Evolutionary conservation across 2,113 vertebrate species (phyloP).

Genomic region (Miniopterus natalensis): DNA sequence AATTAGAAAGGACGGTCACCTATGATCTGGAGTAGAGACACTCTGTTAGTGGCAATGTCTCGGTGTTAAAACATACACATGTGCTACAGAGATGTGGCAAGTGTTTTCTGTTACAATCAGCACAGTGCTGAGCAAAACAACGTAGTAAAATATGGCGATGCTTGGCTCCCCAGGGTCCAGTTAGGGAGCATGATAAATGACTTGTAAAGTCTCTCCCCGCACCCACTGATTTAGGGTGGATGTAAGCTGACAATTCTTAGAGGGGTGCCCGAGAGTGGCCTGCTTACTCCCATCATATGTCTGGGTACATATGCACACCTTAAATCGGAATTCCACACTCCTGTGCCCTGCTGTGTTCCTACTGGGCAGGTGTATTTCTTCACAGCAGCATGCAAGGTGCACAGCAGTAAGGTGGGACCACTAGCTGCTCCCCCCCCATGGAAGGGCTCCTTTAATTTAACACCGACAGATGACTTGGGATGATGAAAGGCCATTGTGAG

Average conservation of each 20-base stretch:
- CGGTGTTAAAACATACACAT: background rate
- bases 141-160: background rate
- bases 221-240: constrained; percentile 33
- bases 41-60: background rate
- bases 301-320: constrained; percentile 55
- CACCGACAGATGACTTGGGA: constrained; percentile 39
- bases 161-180: constrained; percentile 56
- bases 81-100: constrained; percentile 34
- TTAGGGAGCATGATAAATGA: constrained; percentile 72
- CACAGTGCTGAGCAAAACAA: constrained; percentile 35
- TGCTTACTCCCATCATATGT: constrained; percentile 23
- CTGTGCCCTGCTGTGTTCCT: constrained; percentile 60
- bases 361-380: constrained; percentile 67
- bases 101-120: background rate
- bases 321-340: constrained; percentile 72
- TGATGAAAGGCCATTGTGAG: constrained; percentile 57
- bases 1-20: background rate
- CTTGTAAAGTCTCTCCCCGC: constrained; percentile 48
- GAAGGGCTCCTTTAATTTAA: constrained; percentile 60
- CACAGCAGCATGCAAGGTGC: constrained; percentile 48
- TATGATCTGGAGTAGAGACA: background rate
- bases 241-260: constrained; percentile 52
- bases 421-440: background rate
- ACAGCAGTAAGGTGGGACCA: background rate
- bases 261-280: constrained; percentile 27